Evolutionary conservation across 2,113 vertebrate genomes (phyloP).

Genomic region (Circaetus gallicus): DNA sequence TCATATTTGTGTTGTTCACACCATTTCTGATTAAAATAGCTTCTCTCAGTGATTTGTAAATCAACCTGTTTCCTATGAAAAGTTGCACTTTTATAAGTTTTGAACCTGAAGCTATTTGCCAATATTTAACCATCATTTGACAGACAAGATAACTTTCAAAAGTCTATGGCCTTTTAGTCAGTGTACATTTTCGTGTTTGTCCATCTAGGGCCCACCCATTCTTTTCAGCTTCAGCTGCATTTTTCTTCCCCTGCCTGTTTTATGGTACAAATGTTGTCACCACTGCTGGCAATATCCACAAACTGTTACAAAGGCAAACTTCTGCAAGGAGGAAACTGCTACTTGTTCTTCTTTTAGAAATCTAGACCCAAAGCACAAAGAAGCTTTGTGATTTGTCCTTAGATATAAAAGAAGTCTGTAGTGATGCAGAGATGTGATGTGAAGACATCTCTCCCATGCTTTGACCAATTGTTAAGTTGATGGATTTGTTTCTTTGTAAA

Average conservation of each 20-base stretch:
- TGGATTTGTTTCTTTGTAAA: neutral
- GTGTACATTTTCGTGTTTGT: neutral
- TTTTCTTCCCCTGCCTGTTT: neutral
- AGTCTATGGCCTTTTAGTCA: neutral
- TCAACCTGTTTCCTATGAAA: slow-evolving; percentile 8
- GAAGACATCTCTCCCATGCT: neutral
- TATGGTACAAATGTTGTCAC: neutral
- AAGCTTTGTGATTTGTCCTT: neutral
- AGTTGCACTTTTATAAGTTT: neutral
- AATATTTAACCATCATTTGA: neutral
- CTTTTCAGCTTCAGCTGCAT: neutral
- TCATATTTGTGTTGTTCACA: slow-evolving; percentile 64
- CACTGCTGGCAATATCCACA: neutral
- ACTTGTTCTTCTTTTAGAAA: neutral
- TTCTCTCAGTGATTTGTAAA: slow-evolving; percentile 43
- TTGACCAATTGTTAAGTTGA: neutral
- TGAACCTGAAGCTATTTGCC: slow-evolving; percentile 3
- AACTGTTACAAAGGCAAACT: neutral
- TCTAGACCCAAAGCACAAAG: neutral
- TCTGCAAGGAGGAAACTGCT: neutral
- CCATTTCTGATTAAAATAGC: slow-evolving; percentile 43
- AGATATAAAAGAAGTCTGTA: neutral
- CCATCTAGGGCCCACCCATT: neutral
- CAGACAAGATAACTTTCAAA: neutral
- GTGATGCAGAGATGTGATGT: neutral